Evolutionary conservation across 2,113 vertebrate species (phyloP).

Genomic region (Ailurus styani): DNA sequence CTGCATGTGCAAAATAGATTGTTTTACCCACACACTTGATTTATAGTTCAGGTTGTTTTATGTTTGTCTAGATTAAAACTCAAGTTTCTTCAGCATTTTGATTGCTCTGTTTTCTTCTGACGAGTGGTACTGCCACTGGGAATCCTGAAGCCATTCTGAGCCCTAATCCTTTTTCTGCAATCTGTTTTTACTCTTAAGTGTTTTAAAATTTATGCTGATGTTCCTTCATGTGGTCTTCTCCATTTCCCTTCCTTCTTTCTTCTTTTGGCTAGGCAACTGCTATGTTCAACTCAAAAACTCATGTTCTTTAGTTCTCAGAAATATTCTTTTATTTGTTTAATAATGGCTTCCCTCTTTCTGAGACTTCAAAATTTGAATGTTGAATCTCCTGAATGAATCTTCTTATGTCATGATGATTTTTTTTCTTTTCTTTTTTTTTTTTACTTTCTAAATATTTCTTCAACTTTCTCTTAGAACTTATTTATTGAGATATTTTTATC

Average conservation of each 20-base stretch:
- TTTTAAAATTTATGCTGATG: neutral
- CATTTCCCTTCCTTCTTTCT: neutral
- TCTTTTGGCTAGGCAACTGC: neutral
- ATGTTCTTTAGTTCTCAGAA: neutral
- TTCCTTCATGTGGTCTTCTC: neutral
- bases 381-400: neutral
- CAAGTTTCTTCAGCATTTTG: constrained; percentile 1
- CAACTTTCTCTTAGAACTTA: neutral
- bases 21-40: constrained; percentile 7
- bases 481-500: neutral
- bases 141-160: neutral
- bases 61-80: neutral
- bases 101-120: neutral
- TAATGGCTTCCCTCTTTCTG: neutral
- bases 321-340: neutral
- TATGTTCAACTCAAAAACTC: neutral
- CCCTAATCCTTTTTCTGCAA: neutral
- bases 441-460: neutral
- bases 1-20: neutral
- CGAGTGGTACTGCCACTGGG: neutral
- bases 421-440: neutral
- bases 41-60: constrained; percentile 5
- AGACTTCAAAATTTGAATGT: neutral
- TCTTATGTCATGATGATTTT: neutral
- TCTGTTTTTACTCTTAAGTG: neutral